These are phyloP conservation scores for Ammodytes marinus DNA, from an alignment of 2,113 vertebrate species.

Conservation along the genomic window DNA sequence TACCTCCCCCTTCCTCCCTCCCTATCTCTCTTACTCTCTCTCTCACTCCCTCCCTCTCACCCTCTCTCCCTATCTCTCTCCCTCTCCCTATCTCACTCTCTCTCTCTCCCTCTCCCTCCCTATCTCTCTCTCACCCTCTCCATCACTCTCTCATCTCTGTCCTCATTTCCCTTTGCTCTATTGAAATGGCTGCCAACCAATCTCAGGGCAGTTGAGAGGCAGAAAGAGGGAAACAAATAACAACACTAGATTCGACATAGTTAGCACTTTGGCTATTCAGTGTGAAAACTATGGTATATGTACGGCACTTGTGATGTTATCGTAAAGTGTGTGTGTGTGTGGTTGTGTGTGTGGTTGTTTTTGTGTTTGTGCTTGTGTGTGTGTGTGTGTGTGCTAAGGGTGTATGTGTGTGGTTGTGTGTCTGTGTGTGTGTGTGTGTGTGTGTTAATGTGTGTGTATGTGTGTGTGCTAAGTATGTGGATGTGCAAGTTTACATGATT, in stretches of 20 bases:
- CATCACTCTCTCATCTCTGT: slow-evolving; percentile 30
- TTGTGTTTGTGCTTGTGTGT: too few species aligned
- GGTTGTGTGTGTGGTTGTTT: background rate
- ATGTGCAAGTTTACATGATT: background rate
- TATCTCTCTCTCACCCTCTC: slow-evolving; percentile 22
- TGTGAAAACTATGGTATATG: slow-evolving; percentile 2
- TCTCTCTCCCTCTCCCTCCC: background rate
- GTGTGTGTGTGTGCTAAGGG: too few species aligned
- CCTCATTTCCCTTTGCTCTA: slow-evolving; percentile 13
- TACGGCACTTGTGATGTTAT: slow-evolving; percentile 8
- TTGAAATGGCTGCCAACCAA: slow-evolving; percentile 24
- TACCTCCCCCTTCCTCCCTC: too few species aligned
- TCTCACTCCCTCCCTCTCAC: slow-evolving; percentile 7
- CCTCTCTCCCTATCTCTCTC: background rate
- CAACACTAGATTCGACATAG: background rate
- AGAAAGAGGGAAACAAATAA: background rate
- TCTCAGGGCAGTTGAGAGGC: slow-evolving; percentile 11
- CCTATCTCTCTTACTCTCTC: background rate
- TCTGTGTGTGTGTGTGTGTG: too few species aligned
- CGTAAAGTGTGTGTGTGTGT: background rate
- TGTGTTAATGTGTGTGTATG: background rate
- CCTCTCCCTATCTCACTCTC: background rate
- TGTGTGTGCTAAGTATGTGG: background rate
- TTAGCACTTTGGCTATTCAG: slow-evolving; percentile 1
- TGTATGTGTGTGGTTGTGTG: background rate